Percentiles rank a stretch among this genome's conserved stretches.
Conservation (phyloP, 2,797 vertebrate species). For the Poecilia velifera region DNA sequence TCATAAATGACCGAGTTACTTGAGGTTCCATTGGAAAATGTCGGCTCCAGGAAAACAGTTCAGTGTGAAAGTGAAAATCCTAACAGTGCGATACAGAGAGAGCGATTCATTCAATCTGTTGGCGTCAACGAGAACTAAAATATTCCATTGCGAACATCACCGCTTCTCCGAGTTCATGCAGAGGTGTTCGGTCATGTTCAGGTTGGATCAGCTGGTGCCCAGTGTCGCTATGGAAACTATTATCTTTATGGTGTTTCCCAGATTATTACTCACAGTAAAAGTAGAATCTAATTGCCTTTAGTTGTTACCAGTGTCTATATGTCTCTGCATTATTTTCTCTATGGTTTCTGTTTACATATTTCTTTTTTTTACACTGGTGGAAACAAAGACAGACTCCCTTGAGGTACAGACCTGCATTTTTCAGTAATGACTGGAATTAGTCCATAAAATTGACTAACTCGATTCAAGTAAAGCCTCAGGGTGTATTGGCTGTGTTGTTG, state of each 20-base stretch:
- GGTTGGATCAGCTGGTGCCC: background rate
- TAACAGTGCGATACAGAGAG: background rate
- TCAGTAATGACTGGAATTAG: background rate
- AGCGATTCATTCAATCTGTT: background rate
- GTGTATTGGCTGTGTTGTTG: background rate
- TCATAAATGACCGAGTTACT: background rate
- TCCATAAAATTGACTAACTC: slow-evolving; percentile 1
- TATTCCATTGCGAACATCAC: background rate
- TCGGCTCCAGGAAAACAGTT: background rate
- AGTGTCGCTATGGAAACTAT: background rate
- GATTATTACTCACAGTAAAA: background rate
- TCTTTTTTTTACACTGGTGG: background rate
- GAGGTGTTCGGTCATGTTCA: background rate
- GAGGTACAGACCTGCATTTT: background rate
- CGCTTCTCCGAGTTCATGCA: background rate
- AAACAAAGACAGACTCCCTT: background rate
- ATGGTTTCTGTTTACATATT: background rate
- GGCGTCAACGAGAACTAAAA: background rate
- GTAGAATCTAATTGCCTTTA: background rate
- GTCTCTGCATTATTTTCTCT: background rate
- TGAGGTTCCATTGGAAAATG: background rate
- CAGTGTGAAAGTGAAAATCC: background rate
- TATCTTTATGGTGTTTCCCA: background rate
- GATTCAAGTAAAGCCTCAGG: background rate
- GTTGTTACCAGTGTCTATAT: background rate